phyloP scores from a whole-genome alignment of 2,797 vertebrate genomes.

The Rousettus madagascariensis region DNA sequence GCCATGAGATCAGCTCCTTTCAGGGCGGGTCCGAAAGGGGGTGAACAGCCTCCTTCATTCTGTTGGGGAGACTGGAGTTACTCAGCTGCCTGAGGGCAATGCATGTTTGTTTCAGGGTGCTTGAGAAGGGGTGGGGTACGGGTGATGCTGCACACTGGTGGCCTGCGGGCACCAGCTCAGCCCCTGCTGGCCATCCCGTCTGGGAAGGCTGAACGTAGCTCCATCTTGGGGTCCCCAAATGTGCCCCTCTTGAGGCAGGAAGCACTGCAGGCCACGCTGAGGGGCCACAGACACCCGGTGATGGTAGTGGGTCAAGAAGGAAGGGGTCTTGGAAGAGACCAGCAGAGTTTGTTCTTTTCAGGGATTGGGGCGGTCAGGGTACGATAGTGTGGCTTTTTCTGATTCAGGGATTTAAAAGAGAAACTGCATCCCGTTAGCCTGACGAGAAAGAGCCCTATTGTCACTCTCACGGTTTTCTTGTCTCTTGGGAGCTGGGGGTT shows the following conservation, averaged over 20 bases:
- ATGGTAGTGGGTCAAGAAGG: neutral
- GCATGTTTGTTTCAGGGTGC: neutral
- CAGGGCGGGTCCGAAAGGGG: neutral
- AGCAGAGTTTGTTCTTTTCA: neutral
- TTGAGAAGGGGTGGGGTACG: neutral
- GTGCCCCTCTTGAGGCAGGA: neutral
- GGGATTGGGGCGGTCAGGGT: neutral
- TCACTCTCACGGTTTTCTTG: neutral
- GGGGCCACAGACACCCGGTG: accelerated
- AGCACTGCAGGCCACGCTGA: neutral
- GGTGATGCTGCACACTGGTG: neutral
- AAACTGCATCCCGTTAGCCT: neutral
- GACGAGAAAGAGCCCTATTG: neutral
- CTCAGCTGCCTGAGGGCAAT: neutral
- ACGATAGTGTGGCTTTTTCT: neutral
- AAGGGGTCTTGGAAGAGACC: neutral
- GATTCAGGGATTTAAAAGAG: neutral
- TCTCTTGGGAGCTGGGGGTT: neutral
- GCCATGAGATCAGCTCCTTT: neutral
- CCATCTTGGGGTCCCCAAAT: neutral
- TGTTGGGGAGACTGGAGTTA: neutral
- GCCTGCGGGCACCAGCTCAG: neutral
- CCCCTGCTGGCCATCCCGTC: neutral
- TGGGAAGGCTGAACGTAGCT: neutral
- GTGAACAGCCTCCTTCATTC: neutral